These are phyloP conservation scores for Chloroceryle amazona DNA, from an alignment of 2,797 vertebrate species.

Conservation along the genomic window DNA sequence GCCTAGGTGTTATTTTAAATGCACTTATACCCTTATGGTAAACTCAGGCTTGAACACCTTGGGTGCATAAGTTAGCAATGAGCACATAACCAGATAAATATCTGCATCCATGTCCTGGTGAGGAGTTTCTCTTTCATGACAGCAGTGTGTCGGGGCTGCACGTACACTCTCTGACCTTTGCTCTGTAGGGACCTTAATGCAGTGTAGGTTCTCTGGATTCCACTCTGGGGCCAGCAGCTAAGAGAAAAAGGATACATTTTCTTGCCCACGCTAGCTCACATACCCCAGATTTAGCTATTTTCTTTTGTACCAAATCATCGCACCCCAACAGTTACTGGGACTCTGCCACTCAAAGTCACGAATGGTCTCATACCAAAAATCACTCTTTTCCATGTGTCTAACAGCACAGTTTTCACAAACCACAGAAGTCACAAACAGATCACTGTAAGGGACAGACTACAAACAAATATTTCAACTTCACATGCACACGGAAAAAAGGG, in stretches of 20 bases:
- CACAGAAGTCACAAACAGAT: conserved; percentile 5
- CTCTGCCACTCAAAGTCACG: background rate
- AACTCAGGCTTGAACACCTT: background rate
- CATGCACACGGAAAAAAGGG: background rate
- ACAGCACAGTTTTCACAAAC: background rate
- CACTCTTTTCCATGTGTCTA: background rate
- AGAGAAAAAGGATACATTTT: background rate
- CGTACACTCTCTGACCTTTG: accelerated
- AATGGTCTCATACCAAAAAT: background rate
- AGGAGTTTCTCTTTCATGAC: background rate
- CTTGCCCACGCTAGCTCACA: background rate
- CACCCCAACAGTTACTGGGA: accelerated
- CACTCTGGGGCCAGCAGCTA: background rate
- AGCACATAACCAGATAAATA: background rate
- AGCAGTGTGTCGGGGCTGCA: background rate
- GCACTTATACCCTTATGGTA: accelerated
- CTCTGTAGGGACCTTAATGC: accelerated
- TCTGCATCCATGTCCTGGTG: background rate
- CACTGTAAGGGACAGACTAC: background rate
- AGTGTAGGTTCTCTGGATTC: background rate
- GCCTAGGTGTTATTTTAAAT: background rate
- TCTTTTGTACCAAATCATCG: background rate
- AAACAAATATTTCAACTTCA: conserved; percentile 47
- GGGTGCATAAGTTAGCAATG: background rate
- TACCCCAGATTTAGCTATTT: background rate